These are phyloP conservation scores for Tanytarsus gracilentus DNA, from an alignment of 2,888 invertebrate genomes.

Conservation along the genomic window DNA sequence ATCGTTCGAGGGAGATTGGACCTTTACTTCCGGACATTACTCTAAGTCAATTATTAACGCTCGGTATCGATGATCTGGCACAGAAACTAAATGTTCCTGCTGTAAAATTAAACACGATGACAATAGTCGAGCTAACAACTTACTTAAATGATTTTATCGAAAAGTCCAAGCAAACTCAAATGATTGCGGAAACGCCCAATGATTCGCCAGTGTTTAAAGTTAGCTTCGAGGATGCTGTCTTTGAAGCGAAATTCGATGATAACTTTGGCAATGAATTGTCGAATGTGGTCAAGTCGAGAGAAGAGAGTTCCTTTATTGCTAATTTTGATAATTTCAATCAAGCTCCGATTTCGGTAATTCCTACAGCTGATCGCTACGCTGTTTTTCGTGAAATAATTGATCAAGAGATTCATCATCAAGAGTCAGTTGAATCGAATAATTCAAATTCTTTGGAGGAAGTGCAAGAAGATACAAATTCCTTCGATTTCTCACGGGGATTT, in stretches of 20 bases:
- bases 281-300: no score
- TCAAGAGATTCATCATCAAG: slow-evolving; percentile 51
- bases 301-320: slow-evolving; percentile 49
- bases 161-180: slow-evolving; percentile 36
- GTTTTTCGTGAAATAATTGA: slow-evolving; percentile 80
- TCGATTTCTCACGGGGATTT: slow-evolving; percentile 35
- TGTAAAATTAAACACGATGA: slow-evolving; percentile 71
- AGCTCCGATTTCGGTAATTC: slow-evolving; percentile 31
- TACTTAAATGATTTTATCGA: slow-evolving; percentile 58
- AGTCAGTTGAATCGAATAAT: slow-evolving; percentile 31
- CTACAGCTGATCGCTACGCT: slow-evolving; percentile 72
- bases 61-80: slow-evolving; percentile 73
- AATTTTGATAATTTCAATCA: slow-evolving; percentile 55
- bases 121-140: slow-evolving; percentile 74
- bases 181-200: background rate
- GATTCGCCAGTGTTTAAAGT: slow-evolving; percentile 31
- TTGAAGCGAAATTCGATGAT: slow-evolving; percentile 55
- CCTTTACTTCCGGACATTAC: slow-evolving; percentile 58
- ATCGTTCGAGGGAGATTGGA: slow-evolving; percentile 37
- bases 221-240: slow-evolving; percentile 42
- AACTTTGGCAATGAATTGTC: no score
- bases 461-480: slow-evolving; percentile 33
- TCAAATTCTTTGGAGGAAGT: slow-evolving; percentile 37
- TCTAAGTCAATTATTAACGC: slow-evolving; percentile 69
- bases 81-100: slow-evolving; percentile 66